A percentile compares a stretch with the other conserved stretches of the same genome.
Conservation (phyloP, 2,797 vertebrate species). For the Chelon auratus region DNA sequence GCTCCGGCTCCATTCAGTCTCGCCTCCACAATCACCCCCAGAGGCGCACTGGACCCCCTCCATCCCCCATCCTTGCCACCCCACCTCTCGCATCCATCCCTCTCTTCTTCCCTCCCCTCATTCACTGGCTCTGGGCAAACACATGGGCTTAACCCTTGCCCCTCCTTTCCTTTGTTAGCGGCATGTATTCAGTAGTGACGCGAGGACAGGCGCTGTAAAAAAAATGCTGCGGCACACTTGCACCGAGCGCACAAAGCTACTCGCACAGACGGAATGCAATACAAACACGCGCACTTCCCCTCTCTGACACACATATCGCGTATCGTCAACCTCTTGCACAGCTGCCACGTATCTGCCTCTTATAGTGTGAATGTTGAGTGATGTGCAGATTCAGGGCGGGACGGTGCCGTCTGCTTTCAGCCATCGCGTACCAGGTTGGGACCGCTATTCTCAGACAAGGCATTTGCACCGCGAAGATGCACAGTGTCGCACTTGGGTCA, state of each 20-base stretch:
- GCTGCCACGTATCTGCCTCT: constrained; percentile 55
- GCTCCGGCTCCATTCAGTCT: constrained; percentile 86
- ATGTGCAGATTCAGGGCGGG: constrained; percentile 30
- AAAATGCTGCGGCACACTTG: background rate
- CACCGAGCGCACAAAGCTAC: constrained; percentile 23
- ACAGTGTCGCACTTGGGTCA: constrained; percentile 35
- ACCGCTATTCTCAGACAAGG: constrained; percentile 25
- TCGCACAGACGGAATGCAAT: constrained; percentile 47
- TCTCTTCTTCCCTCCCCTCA: constrained; percentile 46
- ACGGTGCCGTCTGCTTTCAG: constrained; percentile 49
- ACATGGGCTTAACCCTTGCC: constrained; percentile 50
- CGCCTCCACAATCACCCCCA: constrained; percentile 80
- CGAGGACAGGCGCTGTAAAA: constrained; percentile 1
- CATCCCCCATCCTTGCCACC: constrained; percentile 13
- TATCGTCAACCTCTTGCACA: constrained; percentile 49
- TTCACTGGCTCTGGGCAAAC: constrained; percentile 58
- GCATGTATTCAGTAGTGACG: constrained; percentile 20
- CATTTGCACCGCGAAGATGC: constrained; percentile 45
- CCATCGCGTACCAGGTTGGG: constrained; percentile 23
- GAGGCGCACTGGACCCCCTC: constrained; percentile 60
- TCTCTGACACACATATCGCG: constrained; percentile 44
- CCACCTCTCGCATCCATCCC: constrained; percentile 49
- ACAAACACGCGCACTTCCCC: constrained; percentile 35
- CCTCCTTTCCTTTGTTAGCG: constrained; percentile 40
- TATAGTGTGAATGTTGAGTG: constrained; percentile 48